Evolutionary conservation across 2,888 invertebrate genomes (phyloP), one percentile per base, ranked within the genome.

Genomic region (Sarcophaga rosellei): DNA sequence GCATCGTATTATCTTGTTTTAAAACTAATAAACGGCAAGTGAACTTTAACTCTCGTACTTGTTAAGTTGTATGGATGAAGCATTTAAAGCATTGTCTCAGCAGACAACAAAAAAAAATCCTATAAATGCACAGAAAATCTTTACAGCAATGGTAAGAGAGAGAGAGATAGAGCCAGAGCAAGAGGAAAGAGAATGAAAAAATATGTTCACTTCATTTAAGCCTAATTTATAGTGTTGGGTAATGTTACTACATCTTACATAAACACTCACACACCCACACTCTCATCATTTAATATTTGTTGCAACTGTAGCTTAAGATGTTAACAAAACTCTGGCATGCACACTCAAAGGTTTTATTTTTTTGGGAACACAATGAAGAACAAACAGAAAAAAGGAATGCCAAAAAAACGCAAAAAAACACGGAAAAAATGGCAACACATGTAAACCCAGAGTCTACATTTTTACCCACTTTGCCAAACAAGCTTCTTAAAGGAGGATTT

Each of bases 161-260:
- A 15, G 12, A 15, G 15, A 53, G 53, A 53, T 5, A 53, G 53
- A 53, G 53, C 0, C 21, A 59, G 1, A 53, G 8, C 8, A 35
- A 53, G 75, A 63, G 47, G 82, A 66, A 76, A 73, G 66, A 44
- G 66, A 59, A 85, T 35, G 10, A 57, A 85, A 81, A 83, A 85
- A 85, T 87, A 84, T 86, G 86, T 87, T 77, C 85, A 84, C 87
- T 87, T 84, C 81, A 88, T 86, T 86, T 82, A 84, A 86, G 87
- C 79, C 88, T 88, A 88, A 88, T 88, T 88, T 88, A 87, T 86
- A 77, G 82, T 84, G 87, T 12, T 47, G 47, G 25, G 83, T 86
- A 79, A 78, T 85, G 85, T 85, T 85, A 25, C 23, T 3, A 23
- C 23, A 2, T 23, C 25, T 5, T 25, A 80, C 74, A 78, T 59